Base-by-base conservation (phyloP, 2,797 vertebrate species). In the Crocodylus rhombifer region DNA sequence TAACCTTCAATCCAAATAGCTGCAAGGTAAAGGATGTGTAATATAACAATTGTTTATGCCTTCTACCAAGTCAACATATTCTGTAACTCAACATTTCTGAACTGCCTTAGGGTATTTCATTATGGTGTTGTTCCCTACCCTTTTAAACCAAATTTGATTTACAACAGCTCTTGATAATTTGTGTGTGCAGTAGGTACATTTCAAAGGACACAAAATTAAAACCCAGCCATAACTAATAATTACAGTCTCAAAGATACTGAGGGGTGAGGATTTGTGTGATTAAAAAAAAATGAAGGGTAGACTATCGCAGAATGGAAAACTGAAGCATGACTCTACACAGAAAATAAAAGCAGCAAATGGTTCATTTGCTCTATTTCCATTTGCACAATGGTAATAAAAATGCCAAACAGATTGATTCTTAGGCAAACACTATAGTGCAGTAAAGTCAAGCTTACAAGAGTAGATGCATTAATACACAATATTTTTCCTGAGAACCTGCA, bases 341-440 rank as follows among this genome's bases (percentile, higher is more conserved):
- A 97, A 97, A 96, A 90, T 94, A 97, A 98, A 97, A 64, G 87
- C 86, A 92, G 92, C 92, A 97, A 98, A 98, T 96, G 89, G 94
- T 95, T 98, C 97, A 97, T 98, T 98, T 98, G 85, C 93, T 97
- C 82, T 94, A 78, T 97, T 98, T 98, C 94, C 77, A 98, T 98
- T 98, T 98, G 82, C 89, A 93, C 95, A 97, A 95, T 65, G 80
- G 91, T 95, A 97, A 98, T 97, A 98, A 98, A 98, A 98, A 95
- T 97, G 97, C 87, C 98, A 97, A 90, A 62, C 67, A 95, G 97
- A 98, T 94, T 97, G 96, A 98, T 98, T 97, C 97, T 97, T 96
- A 97, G 91, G 93, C 94, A 97, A 97, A 97, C 77, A 95, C 88
- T 91, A 91, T 17, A 63, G 26, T 93, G 93, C 96, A 96, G 88